Evolutionary conservation across 1,140 invertebrate species (phyloP).

Genomic region (Drosophila micromelanica): DNA sequence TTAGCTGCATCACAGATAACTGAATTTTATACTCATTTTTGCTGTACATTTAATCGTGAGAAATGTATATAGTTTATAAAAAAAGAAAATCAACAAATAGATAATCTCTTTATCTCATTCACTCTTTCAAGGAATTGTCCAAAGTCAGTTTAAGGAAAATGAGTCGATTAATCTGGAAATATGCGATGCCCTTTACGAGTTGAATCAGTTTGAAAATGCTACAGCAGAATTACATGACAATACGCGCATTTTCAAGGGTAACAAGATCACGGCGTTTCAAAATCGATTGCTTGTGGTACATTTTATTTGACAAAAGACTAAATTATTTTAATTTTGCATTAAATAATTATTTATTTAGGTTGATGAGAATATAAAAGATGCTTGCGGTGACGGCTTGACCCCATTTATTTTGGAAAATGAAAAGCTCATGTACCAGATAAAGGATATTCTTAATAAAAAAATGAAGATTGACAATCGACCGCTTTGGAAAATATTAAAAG

Average conservation of each 20-base stretch:
- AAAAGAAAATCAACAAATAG: too few species aligned
- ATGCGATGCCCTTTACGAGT: slow-evolving; percentile 68
- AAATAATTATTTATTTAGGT: slow-evolving; percentile 36
- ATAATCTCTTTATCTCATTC: too few species aligned
- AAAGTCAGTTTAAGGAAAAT: background rate
- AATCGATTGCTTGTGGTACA: slow-evolving; percentile 63
- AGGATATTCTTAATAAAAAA: slow-evolving; percentile 20
- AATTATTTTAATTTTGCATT: background rate
- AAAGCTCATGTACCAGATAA: slow-evolving; percentile 38
- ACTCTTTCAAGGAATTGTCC: too few species aligned
- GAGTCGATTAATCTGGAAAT: slow-evolving; percentile 60
- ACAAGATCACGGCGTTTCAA: slow-evolving; percentile 60
- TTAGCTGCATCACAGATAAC: too few species aligned
- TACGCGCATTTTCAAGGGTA: slow-evolving; percentile 55
- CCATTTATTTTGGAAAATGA: slow-evolving; percentile 61
- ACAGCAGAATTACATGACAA: slow-evolving; percentile 72
- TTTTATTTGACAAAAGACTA: background rate
- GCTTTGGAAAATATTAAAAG: slow-evolving; percentile 72
- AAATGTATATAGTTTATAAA: too few species aligned
- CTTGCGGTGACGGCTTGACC: slow-evolving; percentile 59
- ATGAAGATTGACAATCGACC: slow-evolving; percentile 48
- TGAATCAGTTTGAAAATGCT: slow-evolving; percentile 69
- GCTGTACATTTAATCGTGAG: too few species aligned
- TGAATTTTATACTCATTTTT: too few species aligned
- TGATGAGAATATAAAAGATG: slow-evolving; percentile 65